Base-by-base conservation (phyloP, 2,113 vertebrate species). In the Corythoichthys haematopterus region DNA sequence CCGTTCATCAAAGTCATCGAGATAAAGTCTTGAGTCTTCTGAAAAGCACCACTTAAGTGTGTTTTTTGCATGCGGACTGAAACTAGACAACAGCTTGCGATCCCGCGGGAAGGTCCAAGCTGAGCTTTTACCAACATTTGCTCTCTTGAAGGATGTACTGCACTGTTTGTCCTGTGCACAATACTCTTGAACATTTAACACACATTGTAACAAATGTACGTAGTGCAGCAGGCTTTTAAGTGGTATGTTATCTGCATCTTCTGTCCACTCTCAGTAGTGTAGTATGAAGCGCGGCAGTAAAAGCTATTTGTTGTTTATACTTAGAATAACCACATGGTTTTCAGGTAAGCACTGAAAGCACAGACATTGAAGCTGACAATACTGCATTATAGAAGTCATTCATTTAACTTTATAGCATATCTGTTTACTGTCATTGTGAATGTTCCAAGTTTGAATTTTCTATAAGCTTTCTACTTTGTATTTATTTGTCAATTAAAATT, bases 1-100 rank as follows among this genome's bases (percentile, higher is more conserved):
- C 95, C 95, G 13, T 93, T 94, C 82, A 97, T 96, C 72, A 93
- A 94, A 78, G 93, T 97, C 80, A 94, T 97, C 43, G 95, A 98
- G 80, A 97, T 92, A 68, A 92, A 82, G 74, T 92, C 92, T 3
- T 92, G 87, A 92, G 69, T 72, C 2, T 4, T 16, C 51, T 12
- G 53, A 56, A 8, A 35, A 64, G 56, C 68, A 10, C 40, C n/a
- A 46, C n/a, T n/a, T 43, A 55, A 51, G 1, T 6, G 35, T 63
- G 40, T 60, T 43, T 20, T 40, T 12, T 28, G 38, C 14, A 14
- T 16, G 6, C 16, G 50, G 71, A 76, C 77, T 78, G 65, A 82
- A 78, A 55, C 52, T 65, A 69, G 47, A 72, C 73, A 28, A 56
- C 68, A 56, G 38, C 68, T 55, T 33, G 52, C 10, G 20, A 33